Conservation (phyloP, 1,140 invertebrate species). For the Papilio helenus region DNA sequence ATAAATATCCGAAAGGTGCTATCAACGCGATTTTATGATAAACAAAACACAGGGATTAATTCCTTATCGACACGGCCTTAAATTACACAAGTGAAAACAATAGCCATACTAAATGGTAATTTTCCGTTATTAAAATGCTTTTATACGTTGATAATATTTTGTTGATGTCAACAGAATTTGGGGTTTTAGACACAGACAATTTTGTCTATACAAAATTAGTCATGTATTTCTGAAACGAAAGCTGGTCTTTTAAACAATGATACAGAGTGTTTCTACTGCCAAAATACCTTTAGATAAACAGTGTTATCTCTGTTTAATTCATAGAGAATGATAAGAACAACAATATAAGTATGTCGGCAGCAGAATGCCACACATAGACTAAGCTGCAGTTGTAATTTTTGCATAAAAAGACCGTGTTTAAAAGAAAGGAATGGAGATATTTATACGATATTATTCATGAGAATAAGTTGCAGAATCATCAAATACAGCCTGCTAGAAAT, state of each 20-base stretch:
- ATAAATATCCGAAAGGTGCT: conserved; percentile 4
- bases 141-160: not conserved
- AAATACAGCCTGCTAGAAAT: too few relatives aligned
- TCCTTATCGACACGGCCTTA: conserved; percentile 24
- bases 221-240: not conserved
- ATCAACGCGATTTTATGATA: not conserved
- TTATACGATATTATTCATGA: too few relatives aligned
- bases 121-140: conserved; percentile 22
- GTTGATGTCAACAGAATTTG: not conserved
- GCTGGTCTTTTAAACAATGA: not conserved
- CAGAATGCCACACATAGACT: too few relatives aligned
- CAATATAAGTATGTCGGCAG: too few relatives aligned
- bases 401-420: too few relatives aligned
- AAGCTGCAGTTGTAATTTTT: too few relatives aligned
- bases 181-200: not conserved
- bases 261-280: too few relatives aligned
- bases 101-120: conserved; percentile 5
- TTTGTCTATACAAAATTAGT: not conserved
- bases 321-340: too few relatives aligned
- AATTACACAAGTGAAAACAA: conserved; percentile 7
- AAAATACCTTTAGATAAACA: too few relatives aligned
- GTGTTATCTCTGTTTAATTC: too few relatives aligned
- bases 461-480: too few relatives aligned
- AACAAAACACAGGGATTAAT: conserved; percentile 12
- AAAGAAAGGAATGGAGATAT: too few relatives aligned